Percentiles rank a stretch among this genome's conserved stretches.
These are phyloP conservation scores for Otis tarda DNA, from an alignment of 2,113 vertebrate species.

Conservation along the genomic window DNA sequence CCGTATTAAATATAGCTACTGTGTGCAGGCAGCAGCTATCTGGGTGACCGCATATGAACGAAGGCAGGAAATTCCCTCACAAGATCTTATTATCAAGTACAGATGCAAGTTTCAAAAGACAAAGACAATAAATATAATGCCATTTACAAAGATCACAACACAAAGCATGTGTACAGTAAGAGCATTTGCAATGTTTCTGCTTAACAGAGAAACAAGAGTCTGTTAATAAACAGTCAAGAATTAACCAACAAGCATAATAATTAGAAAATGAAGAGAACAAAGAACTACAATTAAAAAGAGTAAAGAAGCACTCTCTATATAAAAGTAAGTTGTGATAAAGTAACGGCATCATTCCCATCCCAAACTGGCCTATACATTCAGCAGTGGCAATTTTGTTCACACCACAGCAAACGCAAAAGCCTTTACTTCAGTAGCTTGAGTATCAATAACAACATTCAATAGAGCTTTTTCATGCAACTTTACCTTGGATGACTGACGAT, in stretches of 20 bases:
- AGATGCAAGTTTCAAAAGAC: not conserved
- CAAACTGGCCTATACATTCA: not conserved
- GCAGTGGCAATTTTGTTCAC: not conserved
- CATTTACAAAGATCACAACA: not conserved
- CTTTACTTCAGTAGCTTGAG: not conserved
- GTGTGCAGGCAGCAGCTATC: not conserved
- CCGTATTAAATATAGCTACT: not conserved
- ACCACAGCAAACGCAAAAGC: constrained; percentile 51
- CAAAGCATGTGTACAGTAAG: not conserved
- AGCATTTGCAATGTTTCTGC: constrained; percentile 1
- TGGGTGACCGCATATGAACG: not conserved
- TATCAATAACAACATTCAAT: constrained; percentile 17
- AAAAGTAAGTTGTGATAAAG: not conserved
- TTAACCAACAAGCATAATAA: not conserved
- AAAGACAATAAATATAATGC: not conserved
- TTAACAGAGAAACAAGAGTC: constrained; percentile 20
- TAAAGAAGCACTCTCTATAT: not conserved
- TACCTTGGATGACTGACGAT: constrained; percentile 74
- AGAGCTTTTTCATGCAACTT: constrained; percentile 66
- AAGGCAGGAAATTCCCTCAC: not conserved
- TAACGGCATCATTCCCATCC: not conserved
- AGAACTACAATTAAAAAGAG: not conserved
- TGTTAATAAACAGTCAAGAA: constrained; percentile 16
- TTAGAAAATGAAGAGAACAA: not conserved
- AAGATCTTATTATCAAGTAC: not conserved